Conservation (phyloP, 53 echinoderm and acorn worm species). For the Stichopus horrens region DNA sequence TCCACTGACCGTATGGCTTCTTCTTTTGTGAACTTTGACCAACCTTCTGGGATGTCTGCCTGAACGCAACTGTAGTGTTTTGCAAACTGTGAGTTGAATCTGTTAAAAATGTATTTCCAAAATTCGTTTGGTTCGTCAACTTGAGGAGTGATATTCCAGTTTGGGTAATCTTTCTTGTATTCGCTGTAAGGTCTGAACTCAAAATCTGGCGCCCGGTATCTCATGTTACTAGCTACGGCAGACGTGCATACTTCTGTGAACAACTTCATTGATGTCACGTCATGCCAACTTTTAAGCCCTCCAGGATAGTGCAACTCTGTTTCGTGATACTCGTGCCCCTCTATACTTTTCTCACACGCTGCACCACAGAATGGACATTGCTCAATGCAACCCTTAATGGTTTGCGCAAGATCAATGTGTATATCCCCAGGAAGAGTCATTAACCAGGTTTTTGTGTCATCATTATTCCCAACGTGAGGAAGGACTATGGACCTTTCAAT, state of each 20-base stretch:
- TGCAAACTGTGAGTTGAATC: constrained; percentile 23
- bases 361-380: constrained; percentile 28
- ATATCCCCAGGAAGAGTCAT: background rate
- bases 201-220: background rate
- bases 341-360: constrained; percentile 1
- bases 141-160: background rate
- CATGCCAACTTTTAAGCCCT: constrained; percentile 11
- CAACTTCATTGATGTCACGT: background rate
- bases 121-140: constrained; percentile 6
- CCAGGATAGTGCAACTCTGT: constrained; percentile 13
- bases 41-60: background rate
- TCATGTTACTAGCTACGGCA: background rate
- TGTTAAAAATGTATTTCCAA: constrained; percentile 11
- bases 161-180: constrained; percentile 1
- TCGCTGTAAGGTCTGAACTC: constrained; percentile 18
- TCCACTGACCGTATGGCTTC: constrained; percentile 20
- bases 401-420: background rate
- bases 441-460: constrained; percentile 27
- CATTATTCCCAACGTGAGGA: background rate
- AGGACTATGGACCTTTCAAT: background rate
- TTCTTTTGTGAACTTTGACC: background rate
- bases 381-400: background rate
- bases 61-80: background rate
- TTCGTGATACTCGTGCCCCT: background rate
- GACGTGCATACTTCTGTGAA: constrained; percentile 10